Conservation (phyloP, 2,113 vertebrate species). For the Puffinus mauretanicus region DNA sequence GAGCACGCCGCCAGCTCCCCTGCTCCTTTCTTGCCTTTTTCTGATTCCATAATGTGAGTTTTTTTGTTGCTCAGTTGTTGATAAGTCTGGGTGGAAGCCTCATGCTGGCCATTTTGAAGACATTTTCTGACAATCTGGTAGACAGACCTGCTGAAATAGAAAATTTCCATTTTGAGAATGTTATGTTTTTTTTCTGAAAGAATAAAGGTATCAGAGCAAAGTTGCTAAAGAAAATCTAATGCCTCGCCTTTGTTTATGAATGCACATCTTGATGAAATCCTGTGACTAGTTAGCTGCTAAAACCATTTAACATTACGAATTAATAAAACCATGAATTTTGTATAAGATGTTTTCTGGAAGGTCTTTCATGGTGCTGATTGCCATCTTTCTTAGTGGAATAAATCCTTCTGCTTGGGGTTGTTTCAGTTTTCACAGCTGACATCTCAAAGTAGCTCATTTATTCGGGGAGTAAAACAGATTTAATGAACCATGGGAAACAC, state of each 20-base stretch:
- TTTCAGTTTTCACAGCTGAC: background rate
- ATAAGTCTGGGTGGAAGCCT: background rate
- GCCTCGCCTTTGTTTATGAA: background rate
- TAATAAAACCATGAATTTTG: slow-evolving; percentile 36
- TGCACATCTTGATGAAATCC: background rate
- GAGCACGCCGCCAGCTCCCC: fast-evolving
- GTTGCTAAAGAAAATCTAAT: background rate
- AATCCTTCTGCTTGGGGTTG: background rate
- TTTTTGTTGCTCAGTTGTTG: background rate
- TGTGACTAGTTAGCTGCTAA: slow-evolving; percentile 1
- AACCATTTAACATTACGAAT: slow-evolving; percentile 29
- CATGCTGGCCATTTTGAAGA: background rate
- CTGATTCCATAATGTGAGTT: fast-evolving
- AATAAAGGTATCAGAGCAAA: background rate
- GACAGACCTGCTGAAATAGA: background rate
- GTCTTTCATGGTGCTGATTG: background rate
- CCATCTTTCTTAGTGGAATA: slow-evolving; percentile 2
- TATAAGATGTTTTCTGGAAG: background rate
- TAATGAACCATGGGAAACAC: slow-evolving; percentile 51
- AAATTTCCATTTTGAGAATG: background rate
- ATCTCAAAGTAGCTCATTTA: slow-evolving; percentile 30
- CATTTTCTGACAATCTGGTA: background rate
- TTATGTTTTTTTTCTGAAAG: background rate
- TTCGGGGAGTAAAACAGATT: slow-evolving; percentile 25
- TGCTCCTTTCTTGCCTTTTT: background rate